Percentiles rank a stretch among this genome's conserved stretches.
phyloP scores from a whole-genome alignment of 2,113 vertebrate genomes.

The Menidia beryllina region DNA sequence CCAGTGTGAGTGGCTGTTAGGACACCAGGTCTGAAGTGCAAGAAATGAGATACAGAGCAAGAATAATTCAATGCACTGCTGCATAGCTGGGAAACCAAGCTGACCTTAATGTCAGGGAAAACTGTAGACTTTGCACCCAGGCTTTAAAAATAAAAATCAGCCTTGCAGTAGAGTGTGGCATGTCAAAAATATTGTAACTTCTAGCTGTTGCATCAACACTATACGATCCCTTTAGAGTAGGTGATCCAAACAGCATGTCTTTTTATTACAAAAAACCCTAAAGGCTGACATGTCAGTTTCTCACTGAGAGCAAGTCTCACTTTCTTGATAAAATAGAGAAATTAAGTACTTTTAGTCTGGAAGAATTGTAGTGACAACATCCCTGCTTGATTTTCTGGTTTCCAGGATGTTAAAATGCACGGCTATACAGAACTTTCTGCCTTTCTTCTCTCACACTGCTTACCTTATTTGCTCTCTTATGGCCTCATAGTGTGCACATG shows the following conservation, averaged over 20 bases:
- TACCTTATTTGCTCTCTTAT: slow-evolving; percentile 20
- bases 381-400: slow-evolving; percentile 45
- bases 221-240: background rate
- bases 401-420: slow-evolving; percentile 61
- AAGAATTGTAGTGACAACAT: slow-evolving; percentile 52
- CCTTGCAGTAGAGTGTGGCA: background rate
- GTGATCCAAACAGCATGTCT: slow-evolving; percentile 18
- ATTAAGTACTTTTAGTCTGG: slow-evolving; percentile 39
- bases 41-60: slow-evolving; percentile 73
- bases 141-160: slow-evolving; percentile 9
- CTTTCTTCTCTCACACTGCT: slow-evolving; percentile 43
- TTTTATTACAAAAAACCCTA: slow-evolving; percentile 18
- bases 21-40: slow-evolving; percentile 62
- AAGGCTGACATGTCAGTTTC: slow-evolving; percentile 26
- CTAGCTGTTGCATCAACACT: slow-evolving; percentile 24
- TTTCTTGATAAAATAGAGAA: slow-evolving; percentile 20
- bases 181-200: slow-evolving; percentile 22
- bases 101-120: slow-evolving; percentile 61
- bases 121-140: slow-evolving; percentile 34
- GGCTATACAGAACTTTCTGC: slow-evolving; percentile 44
- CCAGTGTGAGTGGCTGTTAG: slow-evolving; percentile 69
- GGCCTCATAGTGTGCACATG: background rate
- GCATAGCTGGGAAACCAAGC: slow-evolving; percentile 68
- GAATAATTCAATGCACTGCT: slow-evolving; percentile 57
- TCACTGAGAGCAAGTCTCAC: slow-evolving; percentile 26